These are phyloP conservation scores for Acanthurus tractus DNA, from an alignment of 2,797 vertebrate genomes.

Conservation along the genomic window DNA sequence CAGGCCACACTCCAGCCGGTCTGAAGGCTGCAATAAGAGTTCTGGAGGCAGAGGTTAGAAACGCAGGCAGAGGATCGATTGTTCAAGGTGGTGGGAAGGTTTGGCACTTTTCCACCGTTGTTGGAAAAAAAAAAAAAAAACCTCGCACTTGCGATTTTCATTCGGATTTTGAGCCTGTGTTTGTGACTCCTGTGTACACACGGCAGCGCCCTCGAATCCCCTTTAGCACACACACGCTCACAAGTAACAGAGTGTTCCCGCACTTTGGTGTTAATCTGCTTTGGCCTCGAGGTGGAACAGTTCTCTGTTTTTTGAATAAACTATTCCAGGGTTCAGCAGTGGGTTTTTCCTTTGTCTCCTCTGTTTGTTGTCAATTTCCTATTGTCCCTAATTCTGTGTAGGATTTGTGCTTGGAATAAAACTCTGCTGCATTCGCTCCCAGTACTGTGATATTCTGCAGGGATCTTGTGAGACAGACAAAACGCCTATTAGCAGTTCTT, in stretches of 20 bases:
- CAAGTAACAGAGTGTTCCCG: constrained; percentile 24
- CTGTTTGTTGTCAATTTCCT: constrained; percentile 39
- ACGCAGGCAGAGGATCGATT: constrained; percentile 52
- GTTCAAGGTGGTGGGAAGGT: constrained; percentile 22
- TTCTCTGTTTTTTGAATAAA: constrained; percentile 46
- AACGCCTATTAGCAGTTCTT: constrained; percentile 24
- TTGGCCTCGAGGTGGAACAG: constrained; percentile 38
- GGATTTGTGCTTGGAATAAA: constrained; percentile 47
- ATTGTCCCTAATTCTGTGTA: constrained; percentile 32
- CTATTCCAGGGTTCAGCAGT: constrained; percentile 43
- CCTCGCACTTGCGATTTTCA: not conserved
- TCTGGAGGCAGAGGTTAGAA: constrained; percentile 38
- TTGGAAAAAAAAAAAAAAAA: constrained; percentile 25
- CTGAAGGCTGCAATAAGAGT: constrained; percentile 12
- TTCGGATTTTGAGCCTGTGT: not conserved
- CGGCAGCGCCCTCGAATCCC: constrained; percentile 26
- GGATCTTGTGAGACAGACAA: constrained; percentile 25
- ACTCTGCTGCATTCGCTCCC: constrained; percentile 17
- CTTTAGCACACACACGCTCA: constrained; percentile 6
- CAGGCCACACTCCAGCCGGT: constrained; percentile 26
- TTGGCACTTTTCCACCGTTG: constrained; percentile 17
- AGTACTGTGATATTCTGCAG: constrained; percentile 11
- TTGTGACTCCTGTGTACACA: constrained; percentile 20
- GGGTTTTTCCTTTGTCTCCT: constrained; percentile 46
- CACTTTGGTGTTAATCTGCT: constrained; percentile 47